Base-by-base conservation (phyloP, 2,797 vertebrate genomes). In the Lindbergichthys nudifrons region DNA sequence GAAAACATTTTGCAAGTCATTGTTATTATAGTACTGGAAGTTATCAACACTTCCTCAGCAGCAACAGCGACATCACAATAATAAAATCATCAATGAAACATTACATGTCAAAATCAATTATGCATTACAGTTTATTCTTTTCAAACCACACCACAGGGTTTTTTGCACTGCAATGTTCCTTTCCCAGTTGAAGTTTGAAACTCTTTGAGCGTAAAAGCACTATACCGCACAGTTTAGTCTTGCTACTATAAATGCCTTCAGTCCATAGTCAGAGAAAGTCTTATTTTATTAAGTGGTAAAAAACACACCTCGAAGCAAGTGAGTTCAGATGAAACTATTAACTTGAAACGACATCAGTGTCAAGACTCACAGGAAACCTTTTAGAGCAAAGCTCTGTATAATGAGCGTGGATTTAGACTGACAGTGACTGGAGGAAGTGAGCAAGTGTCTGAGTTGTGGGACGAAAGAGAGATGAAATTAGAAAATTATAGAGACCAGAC, bases 401-500 rank as follows among this genome's bases (percentile, higher is more conserved):
- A 45, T 63, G 16, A 64, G 16, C 48, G 50, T 45, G 18, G 3
- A 58, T 14, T 26, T 45, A 1, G 18, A 70, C 14, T 63, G 52
- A 75, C 23, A 60, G 41, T 47, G 10, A 80, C 41, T 16, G 23
- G 58, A 69, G 54, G 16, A 53, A 72, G 47, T 46, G 19, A 67
- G 36, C 47, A 65, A 32, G 58, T 60, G 50, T 51, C 15, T 52
- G 32, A 54, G 45, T 61, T 41, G 19, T 53, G 5, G 19, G 61
- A 65, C 57, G 59, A 14, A 65, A 54, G 59, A 80, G 5, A 47
- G 46, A 73, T 67, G 41, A 74, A 64, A 54, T 54, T 36, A 61
- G 15, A 46, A 66, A 76, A 65, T 19, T 10, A 64, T 47, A 53
- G 42, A 66, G 53, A 79, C 19, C 42, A 45, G 32, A 65, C 26